These are phyloP conservation scores for Eupithecia subfuscata DNA, from an alignment of 2,888 invertebrate species.

Conservation along the genomic window DNA sequence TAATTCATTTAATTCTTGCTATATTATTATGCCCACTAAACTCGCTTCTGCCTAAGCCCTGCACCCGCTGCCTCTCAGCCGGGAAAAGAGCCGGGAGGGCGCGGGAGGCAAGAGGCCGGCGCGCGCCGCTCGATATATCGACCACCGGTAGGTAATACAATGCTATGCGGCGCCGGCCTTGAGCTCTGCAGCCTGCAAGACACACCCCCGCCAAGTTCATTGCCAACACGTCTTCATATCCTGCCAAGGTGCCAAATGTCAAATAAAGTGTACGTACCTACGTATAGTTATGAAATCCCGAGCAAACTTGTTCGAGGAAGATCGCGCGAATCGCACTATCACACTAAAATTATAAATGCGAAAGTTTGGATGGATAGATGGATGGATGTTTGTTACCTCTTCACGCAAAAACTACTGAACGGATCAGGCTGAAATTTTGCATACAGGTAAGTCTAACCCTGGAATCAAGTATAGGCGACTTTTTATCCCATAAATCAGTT, in stretches of 20 bases:
- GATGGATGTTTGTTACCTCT: too few relatives aligned
- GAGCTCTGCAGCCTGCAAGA: conserved; percentile 78
- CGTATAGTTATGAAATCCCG: neutral
- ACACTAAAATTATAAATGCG: too few relatives aligned
- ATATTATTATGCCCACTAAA: too few relatives aligned
- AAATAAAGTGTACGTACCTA: neutral
- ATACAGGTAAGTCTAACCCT: too few relatives aligned
- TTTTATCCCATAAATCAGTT: too few relatives aligned
- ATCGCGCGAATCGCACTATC: neutral
- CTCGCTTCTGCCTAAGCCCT: conserved; percentile 42
- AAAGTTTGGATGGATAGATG: too few relatives aligned
- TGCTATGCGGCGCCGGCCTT: conserved; percentile 75
- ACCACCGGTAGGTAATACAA: conserved; percentile 70
- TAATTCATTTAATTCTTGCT: too few relatives aligned
- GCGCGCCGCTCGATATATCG: conserved; percentile 83
- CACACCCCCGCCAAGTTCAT: conserved; percentile 82
- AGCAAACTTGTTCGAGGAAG: neutral
- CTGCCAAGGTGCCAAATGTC: conserved; percentile 40
- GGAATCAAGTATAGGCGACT: too few relatives aligned
- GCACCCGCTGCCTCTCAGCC: conserved; percentile 53
- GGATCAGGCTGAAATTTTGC: too few relatives aligned
- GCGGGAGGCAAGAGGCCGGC: conserved; percentile 67
- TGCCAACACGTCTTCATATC: conserved; percentile 69
- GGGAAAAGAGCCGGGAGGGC: conserved; percentile 60
- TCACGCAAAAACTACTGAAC: too few relatives aligned